Base-by-base conservation (phyloP, 2,888 invertebrate genomes). In the Lamellibrachia satsuma region DNA sequence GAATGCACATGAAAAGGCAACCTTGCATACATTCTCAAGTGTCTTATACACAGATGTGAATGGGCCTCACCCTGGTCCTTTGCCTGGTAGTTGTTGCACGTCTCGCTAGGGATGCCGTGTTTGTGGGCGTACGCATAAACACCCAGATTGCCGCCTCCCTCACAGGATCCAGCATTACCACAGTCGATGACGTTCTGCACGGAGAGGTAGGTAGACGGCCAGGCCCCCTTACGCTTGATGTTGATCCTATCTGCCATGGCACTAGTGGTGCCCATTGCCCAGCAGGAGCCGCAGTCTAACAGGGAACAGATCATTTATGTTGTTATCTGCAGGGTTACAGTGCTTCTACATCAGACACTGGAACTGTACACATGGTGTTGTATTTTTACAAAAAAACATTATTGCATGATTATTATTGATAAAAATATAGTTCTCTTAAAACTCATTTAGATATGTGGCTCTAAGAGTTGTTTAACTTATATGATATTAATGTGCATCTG, bases 31-130 rank as follows among this genome's bases (percentile, higher is more conserved):
- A 55, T 15, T 15, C 75, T 22, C 75, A 75, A 15, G n/a, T 22
- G 75, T 75, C 75, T 11, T 22, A 22, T 75, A 22, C 6, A 75
- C 75, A 75, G 22, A 22, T 75, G 15, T 22, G 22, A 75, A 75
- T 22, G 6, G 3, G 6, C 22, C 75, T 94, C 93, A 97, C 97
- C 95, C 95, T 97, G 97, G 94, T 97, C 96, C 92, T 96, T 96
- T 15, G 97, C 97, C 93, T 97, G 97, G 94, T 97, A 97, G 95
- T 97, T 97, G 94, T 97, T 97, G 95, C 97, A 97, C 0, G 97
- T 97, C 93, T 97, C 97, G 94, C 97, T 97, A 51, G 97, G 97
- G 91, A 97, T 97, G 91, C 97, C 97, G 92, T 96, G 94, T 39
- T 96, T 94, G 93, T 97, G 96, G 4, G 97, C 97, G 94, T 97